phyloP scores from a whole-genome alignment of 1,140 invertebrate genomes.

The Sinella curviseta region DNA sequence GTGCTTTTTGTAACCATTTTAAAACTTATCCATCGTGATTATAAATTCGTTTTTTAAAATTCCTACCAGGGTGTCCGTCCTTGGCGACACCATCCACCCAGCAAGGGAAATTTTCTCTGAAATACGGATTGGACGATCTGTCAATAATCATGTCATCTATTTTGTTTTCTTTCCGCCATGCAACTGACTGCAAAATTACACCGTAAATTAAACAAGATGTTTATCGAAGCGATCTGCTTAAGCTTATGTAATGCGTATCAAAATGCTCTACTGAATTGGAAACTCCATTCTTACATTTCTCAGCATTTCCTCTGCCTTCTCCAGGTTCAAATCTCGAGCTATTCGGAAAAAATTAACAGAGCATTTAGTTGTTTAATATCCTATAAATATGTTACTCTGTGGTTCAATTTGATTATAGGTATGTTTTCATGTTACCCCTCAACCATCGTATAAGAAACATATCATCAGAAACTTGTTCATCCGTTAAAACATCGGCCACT shows the following conservation, averaged over 20 bases:
- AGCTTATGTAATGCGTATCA: not conserved
- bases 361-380: not conserved
- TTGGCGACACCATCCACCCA: not conserved
- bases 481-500: not conserved
- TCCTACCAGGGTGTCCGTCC: not conserved
- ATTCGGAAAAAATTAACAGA: not conserved
- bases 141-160: not conserved
- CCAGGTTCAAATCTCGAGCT: conserved; percentile 42
- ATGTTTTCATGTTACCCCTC: too few relatives aligned
- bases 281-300: too few relatives aligned
- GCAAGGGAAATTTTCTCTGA: not conserved
- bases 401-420: too few relatives aligned
- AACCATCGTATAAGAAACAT: conserved; percentile 1
- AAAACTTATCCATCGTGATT: too few relatives aligned
- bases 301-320: conserved; percentile 41
- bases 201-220: not conserved
- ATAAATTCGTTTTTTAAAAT: not conserved
- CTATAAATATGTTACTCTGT: not conserved
- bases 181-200: not conserved
- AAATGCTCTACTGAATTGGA: too few relatives aligned
- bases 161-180: not conserved
- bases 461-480: not conserved
- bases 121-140: not conserved
- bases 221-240: not conserved
- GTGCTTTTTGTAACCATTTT: too few relatives aligned